Evolutionary conservation across 53 echinoderm and acorn worm genomes (phyloP).

Genomic region (Holothuria leucospilota): DNA sequence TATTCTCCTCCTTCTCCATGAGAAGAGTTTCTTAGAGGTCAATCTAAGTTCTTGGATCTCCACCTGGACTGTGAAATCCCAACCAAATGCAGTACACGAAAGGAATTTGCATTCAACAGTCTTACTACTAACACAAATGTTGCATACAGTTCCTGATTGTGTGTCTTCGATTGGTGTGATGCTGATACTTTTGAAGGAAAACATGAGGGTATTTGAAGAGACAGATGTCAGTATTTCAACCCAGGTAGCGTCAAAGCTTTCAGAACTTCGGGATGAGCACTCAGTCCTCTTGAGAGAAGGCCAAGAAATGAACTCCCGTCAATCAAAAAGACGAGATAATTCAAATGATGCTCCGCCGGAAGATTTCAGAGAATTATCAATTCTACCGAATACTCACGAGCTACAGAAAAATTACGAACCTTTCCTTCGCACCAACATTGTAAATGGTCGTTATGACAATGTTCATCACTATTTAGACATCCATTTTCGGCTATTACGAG

Average conservation of each 20-base stretch:
- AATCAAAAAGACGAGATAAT: background rate
- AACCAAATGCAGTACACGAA: background rate
- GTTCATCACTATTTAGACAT: conserved; percentile 75
- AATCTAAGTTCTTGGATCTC: conserved; percentile 14
- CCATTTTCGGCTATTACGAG: conserved; percentile 79
- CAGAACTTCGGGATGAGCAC: conserved; percentile 9
- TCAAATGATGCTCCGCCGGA: conserved; percentile 33
- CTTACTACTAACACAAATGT: background rate
- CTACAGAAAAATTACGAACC: conserved; percentile 45
- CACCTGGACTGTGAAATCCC: background rate
- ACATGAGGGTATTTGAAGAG: conserved; percentile 1
- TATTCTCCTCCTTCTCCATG: background rate
- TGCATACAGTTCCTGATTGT: background rate
- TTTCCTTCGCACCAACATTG: conserved; percentile 44
- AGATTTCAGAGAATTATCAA: conserved; percentile 50
- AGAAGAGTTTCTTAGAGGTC: conserved; percentile 29
- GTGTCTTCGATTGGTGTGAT: background rate
- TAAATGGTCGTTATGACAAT: conserved; percentile 54
- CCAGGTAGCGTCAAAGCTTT: background rate
- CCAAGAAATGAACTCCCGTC: background rate
- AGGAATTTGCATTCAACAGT: background rate
- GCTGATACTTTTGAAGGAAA: background rate
- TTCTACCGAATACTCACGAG: conserved; percentile 68
- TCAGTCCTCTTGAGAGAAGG: background rate
- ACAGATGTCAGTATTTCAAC: background rate